phyloP scores from a whole-genome alignment of 2,113 vertebrate genomes.

The Heteronetta atricapilla region DNA sequence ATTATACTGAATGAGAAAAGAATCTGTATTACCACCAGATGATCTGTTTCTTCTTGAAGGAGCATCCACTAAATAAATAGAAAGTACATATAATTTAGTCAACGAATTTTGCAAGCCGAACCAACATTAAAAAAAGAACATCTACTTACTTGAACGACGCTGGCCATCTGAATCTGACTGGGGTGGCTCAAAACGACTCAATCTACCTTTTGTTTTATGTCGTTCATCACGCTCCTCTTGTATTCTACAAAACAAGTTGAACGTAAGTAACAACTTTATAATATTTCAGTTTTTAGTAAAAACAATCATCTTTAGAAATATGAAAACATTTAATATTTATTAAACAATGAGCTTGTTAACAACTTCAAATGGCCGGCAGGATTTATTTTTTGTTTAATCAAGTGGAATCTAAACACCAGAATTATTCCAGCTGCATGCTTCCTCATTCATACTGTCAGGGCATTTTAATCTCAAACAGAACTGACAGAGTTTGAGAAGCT shows the following conservation, averaged over 20 bases:
- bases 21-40: conserved; percentile 92
- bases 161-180: conserved; percentile 87
- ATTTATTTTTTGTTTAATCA: background rate
- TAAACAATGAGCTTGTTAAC: background rate
- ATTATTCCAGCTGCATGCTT: background rate
- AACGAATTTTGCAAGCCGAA: background rate
- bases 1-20: conserved; percentile 51
- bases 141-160: conserved; percentile 89
- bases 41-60: conserved; percentile 97
- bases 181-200: conserved; percentile 96
- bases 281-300: background rate
- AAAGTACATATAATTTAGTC: conserved; percentile 20
- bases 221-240: conserved; percentile 97
- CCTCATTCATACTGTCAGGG: background rate
- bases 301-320: background rate
- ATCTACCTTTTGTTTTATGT: conserved; percentile 94
- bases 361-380: background rate
- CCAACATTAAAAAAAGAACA: conserved; percentile 13
- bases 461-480: background rate
- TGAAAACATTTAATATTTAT: background rate
- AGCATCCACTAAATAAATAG: conserved; percentile 89
- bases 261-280: background rate
- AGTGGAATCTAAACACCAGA: background rate
- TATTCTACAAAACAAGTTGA: conserved; percentile 82
- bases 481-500: background rate